Conservation (phyloP, 2,888 invertebrate genomes). For the Gryllus longicercus region DNA sequence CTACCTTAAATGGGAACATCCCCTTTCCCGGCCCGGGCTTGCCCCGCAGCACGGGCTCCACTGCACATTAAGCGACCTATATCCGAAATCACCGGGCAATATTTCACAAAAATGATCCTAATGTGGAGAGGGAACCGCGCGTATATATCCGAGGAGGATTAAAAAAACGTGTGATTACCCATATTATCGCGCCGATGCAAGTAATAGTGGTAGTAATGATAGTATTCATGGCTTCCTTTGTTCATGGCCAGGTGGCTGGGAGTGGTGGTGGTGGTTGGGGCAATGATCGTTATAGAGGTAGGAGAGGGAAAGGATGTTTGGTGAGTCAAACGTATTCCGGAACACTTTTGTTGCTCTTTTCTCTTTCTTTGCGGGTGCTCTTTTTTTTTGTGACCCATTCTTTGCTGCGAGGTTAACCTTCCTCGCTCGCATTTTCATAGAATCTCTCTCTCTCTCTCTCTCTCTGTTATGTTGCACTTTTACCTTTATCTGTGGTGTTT, state of each 20-base stretch:
- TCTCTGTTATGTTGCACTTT: too few species aligned
- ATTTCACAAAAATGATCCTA: slow-evolving; percentile 17
- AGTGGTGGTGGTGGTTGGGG: too few species aligned
- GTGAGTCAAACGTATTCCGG: too few species aligned
- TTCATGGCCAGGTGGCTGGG: background rate
- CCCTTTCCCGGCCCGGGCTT: background rate
- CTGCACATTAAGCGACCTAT: slow-evolving; percentile 1
- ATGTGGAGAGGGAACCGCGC: background rate
- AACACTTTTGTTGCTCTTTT: too few species aligned
- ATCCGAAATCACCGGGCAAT: slow-evolving; percentile 17
- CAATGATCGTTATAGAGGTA: too few species aligned
- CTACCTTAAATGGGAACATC: background rate
- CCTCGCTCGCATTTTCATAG: too few species aligned
- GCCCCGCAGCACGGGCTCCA: background rate
- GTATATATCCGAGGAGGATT: background rate
- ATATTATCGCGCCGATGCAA: background rate
- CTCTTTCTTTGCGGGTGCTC: too few species aligned
- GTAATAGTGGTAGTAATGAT: background rate
- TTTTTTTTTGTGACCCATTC: too few species aligned
- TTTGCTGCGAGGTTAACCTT: too few species aligned
- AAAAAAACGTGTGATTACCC: slow-evolving; percentile 2
- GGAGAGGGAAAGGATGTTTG: too few species aligned
- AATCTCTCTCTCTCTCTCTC: too few species aligned
- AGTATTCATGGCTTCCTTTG: background rate
- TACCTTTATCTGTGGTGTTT: too few species aligned